Evolutionary conservation across 2,797 vertebrate species (phyloP).

Genomic region (Euthynnus affinis): DNA sequence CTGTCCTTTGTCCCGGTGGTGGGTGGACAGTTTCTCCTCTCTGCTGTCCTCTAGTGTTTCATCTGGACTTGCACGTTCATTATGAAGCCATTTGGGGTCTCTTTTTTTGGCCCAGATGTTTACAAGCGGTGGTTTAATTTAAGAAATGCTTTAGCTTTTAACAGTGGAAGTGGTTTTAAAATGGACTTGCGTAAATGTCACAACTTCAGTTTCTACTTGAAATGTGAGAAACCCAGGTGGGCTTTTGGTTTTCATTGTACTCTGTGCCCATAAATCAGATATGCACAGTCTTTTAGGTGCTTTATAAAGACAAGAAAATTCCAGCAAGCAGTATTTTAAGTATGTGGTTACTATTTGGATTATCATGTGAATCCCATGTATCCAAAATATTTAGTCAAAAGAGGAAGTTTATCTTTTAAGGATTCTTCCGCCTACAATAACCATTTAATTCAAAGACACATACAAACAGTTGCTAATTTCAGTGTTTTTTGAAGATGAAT

Average conservation of each 20-base stretch:
- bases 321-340: background rate
- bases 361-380: background rate
- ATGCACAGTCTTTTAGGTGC: background rate
- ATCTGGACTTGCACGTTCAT: slow-evolving; percentile 2
- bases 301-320: background rate
- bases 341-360: background rate
- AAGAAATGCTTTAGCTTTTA: background rate
- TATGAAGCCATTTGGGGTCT: background rate
- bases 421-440: no score
- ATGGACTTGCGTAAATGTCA: background rate
- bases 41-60: slow-evolving; percentile 42
- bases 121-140: no score
- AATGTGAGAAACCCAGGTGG: background rate
- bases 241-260: background rate
- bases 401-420: no score
- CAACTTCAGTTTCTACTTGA: background rate
- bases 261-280: no score
- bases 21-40: slow-evolving; percentile 28
- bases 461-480: no score
- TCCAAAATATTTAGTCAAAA: background rate
- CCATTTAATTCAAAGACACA: no score
- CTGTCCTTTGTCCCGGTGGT: slow-evolving; percentile 2
- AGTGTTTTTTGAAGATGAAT: no score
- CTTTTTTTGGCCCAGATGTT: no score
- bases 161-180: no score